Base-by-base conservation (phyloP, 2,888 invertebrate genomes). In the Lobophora halterata region DNA sequence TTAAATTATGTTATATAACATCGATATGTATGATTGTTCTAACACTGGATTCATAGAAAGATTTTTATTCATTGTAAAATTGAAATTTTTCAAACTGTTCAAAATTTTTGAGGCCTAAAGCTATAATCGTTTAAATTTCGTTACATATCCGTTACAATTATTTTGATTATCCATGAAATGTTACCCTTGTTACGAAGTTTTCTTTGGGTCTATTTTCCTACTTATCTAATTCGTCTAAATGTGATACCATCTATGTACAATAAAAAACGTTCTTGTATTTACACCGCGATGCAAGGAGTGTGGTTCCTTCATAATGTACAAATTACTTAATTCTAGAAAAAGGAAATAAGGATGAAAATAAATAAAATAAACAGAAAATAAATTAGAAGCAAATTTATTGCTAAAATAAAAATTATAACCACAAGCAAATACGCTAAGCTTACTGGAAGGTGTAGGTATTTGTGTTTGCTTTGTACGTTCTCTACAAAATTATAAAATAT, bases 371-470 rank as follows among this genome's bases (percentile, higher is more conserved):
- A 72, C 52, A 40, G 52, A 83, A 83, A 82, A 73, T 66, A 75
- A 7, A 80, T 73, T 79, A 81, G 79, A 87, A 86, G 86, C 86
- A 87, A 87, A 74, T 86, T 87, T 87, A 87, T 87, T 87, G 87
- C 87, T 87, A 87, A 80, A 54, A 80, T 81, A 80, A 74, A 66
- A 81, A 79, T 74, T 80, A 79, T 81, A 85, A 81, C 80, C 83
- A 71, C 73, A 76, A 83, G 81, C 81, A 79, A n/a, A 77, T 78
- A 82, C 74, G 78, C 58, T 78, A n/a, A 75, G 80, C 75, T 79
- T 76, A 71, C 52, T 64, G 58, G 65, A 66, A 71, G 52, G 55
- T 60, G 62, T 69, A 63, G 58, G 63, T 68, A 64, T 65, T 64
- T 65, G 59, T 69, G 71, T 71, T 75, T 70, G 56, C 74, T 86